These are phyloP conservation scores for Bostrychus sinensis DNA, from an alignment of 2,113 vertebrate species.

Conservation along the genomic window DNA sequence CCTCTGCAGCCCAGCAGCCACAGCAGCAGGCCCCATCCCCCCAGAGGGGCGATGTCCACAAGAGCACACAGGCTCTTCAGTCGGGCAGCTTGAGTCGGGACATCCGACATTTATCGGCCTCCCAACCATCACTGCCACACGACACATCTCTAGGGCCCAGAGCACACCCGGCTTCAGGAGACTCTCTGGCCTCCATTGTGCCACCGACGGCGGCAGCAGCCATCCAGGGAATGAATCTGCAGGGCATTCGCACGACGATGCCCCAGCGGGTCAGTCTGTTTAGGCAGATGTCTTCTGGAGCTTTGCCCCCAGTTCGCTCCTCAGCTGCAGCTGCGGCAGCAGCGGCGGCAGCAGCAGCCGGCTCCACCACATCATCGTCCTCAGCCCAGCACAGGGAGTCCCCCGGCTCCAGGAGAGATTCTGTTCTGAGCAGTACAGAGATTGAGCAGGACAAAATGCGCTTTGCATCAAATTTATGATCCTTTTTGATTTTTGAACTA, in stretches of 20 bases:
- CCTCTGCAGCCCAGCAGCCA: constrained; percentile 69
- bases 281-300: constrained; percentile 96
- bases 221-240: constrained; percentile 79
- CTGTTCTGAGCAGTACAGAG: constrained; percentile 91
- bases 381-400: constrained; percentile 86
- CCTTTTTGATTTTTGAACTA: constrained; percentile 66
- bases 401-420: constrained; percentile 82
- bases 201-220: constrained; percentile 75
- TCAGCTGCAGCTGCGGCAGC: constrained; percentile 53
- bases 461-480: constrained; percentile 98
- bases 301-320: constrained; percentile 87
- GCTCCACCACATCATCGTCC: constrained; percentile 63
- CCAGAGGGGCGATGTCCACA: constrained; percentile 88
- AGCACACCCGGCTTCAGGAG: constrained; percentile 89
- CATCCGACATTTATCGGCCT: constrained; percentile 94
- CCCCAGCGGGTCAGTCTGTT: constrained; percentile 91
- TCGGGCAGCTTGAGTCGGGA: constrained; percentile 91
- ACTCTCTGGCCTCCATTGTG: constrained; percentile 89
- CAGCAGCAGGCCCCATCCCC: constrained; percentile 81
- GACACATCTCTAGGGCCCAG: constrained; percentile 87
- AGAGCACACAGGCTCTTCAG: constrained; percentile 90
- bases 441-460: constrained; percentile 95
- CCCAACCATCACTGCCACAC: constrained; percentile 96
- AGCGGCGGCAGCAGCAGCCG: constrained; percentile 68
- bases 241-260: constrained; percentile 82